Percentiles rank a stretch among this genome's conserved stretches.
Evolutionary conservation across 2,113 vertebrate species (phyloP).

Genomic region (Empidonax traillii): DNA sequence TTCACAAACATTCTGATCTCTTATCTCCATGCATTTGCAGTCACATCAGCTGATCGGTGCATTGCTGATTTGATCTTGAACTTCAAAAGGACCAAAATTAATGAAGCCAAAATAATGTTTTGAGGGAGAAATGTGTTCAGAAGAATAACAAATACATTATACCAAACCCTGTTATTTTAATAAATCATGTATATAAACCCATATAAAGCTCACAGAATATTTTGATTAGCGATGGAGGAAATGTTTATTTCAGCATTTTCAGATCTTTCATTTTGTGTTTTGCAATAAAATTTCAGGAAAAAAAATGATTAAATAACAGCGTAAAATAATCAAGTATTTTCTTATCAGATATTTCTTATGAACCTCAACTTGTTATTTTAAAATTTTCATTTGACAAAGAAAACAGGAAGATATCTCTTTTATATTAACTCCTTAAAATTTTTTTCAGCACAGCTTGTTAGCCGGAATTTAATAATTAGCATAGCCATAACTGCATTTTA

Average conservation of each 20-base stretch:
- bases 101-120: not conserved
- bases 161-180: not conserved
- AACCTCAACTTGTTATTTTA: fast-evolving
- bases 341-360: not conserved
- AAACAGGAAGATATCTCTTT: not conserved
- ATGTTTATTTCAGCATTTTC: not conserved
- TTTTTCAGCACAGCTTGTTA: not conserved
- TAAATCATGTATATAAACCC: not conserved
- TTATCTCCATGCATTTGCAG: not conserved
- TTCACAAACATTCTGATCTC: not conserved
- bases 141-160: not conserved
- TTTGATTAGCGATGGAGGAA: not conserved
- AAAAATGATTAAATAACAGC: not conserved
- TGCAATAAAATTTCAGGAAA: not conserved
- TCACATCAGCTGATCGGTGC: not conserved
- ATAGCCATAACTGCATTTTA: not conserved
- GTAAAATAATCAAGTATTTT: not conserved
- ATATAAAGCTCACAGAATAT: not conserved
- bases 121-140: not conserved
- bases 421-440: not conserved
- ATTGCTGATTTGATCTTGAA: not conserved
- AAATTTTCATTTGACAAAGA: not conserved
- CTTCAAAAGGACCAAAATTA: not conserved
- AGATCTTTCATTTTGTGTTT: not conserved
- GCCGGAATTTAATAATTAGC: not conserved